Conservation (phyloP, 2,888 invertebrate genomes). For the Agrilus biguttatus region DNA sequence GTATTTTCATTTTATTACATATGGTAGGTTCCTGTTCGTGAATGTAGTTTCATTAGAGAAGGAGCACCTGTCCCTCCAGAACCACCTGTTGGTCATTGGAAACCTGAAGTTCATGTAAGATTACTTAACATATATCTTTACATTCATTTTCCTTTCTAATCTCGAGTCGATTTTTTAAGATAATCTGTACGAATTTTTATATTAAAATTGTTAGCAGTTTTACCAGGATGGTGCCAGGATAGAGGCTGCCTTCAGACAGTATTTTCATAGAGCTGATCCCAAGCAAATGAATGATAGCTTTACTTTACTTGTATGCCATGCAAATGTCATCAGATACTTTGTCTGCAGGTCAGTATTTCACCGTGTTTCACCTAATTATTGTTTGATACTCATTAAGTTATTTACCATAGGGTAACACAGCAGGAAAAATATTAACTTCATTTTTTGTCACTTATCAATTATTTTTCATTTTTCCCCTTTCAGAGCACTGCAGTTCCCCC, state of each 20-base stretch:
- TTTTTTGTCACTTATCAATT: not conserved
- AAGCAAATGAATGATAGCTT: constrained; percentile 69
- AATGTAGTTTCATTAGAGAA: constrained; percentile 70
- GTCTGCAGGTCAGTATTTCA: constrained; percentile 10
- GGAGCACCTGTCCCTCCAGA: constrained; percentile 93
- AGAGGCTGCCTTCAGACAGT: constrained; percentile 87
- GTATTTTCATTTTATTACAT: constrained; percentile 38
- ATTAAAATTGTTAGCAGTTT: constrained; percentile 59
- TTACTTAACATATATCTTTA: not conserved
- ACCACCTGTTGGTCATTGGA: constrained; percentile 80
- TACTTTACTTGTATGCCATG: constrained; percentile 91
- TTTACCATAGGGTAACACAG: no score
- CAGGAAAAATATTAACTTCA: no score
- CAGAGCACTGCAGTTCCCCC: constrained; percentile 91
- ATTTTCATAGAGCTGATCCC: constrained; percentile 79
- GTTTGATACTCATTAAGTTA: no score
- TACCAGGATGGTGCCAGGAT: constrained; percentile 86
- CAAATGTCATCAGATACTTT: constrained; percentile 80
- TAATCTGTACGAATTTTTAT: not conserved
- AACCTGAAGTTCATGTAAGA: constrained; percentile 62
- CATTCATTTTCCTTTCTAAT: not conserved
- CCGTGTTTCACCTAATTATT: not conserved
- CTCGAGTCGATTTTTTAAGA: not conserved
- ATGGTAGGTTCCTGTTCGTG: constrained; percentile 38
- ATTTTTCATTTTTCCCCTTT: constrained; percentile 18